Conservation (phyloP, 1,140 invertebrate genomes). For the Melanaphis sacchari region DNA sequence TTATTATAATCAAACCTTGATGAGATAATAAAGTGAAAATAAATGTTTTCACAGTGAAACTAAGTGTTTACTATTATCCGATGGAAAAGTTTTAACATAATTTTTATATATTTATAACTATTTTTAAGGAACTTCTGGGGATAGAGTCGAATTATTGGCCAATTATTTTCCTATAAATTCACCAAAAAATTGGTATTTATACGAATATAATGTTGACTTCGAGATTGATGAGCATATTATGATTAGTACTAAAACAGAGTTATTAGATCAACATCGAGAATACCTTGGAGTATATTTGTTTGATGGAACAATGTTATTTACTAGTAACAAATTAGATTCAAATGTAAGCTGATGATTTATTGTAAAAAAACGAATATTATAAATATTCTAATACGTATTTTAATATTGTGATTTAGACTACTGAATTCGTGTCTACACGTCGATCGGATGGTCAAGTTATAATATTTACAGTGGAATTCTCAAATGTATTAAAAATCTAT, state of each 20-base stretch:
- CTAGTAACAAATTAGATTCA: slow-evolving; percentile 57
- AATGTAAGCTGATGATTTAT: slow-evolving; percentile 56
- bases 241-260: slow-evolving; percentile 69
- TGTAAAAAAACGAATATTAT: background rate
- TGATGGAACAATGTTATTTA: slow-evolving; percentile 67
- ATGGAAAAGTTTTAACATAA: too few species aligned
- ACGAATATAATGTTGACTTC: slow-evolving; percentile 85
- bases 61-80: too few species aligned
- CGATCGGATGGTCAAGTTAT: background rate
- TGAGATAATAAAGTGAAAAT: too few species aligned
- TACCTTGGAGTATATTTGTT: slow-evolving; percentile 67
- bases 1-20: too few species aligned
- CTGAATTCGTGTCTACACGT: background rate
- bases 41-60: too few species aligned
- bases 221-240: slow-evolving; percentile 74
- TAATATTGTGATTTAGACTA: background rate
- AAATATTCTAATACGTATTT: slow-evolving; percentile 17
- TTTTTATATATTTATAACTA: too few species aligned
- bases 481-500: slow-evolving; percentile 63
- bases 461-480: slow-evolving; percentile 63
- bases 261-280: slow-evolving; percentile 69
- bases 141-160: slow-evolving; percentile 61
- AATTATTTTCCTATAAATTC: slow-evolving; percentile 80
- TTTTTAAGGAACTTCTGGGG: background rate
- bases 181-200: slow-evolving; percentile 76